Evolutionary conservation across 2,113 vertebrate genomes (phyloP).

Genomic region (Rhombomys opimus): DNA sequence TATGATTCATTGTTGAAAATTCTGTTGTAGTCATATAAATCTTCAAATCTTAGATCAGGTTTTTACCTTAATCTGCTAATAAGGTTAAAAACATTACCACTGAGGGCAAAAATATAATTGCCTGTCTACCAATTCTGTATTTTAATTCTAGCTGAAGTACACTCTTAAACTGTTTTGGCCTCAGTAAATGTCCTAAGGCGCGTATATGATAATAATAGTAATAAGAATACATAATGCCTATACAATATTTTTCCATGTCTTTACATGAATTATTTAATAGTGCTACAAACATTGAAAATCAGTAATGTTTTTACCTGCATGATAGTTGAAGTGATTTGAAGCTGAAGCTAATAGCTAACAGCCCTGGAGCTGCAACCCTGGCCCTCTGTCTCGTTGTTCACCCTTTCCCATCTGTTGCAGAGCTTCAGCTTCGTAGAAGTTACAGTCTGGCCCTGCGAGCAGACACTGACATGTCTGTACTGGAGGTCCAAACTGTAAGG

Average conservation of each 20-base stretch:
- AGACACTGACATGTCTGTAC: not conserved
- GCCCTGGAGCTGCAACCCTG: not conserved
- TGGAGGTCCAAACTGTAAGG: not conserved
- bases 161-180: not conserved
- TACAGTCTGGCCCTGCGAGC: not conserved
- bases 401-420: not conserved
- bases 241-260: not conserved
- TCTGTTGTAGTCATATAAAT: not conserved
- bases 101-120: not conserved
- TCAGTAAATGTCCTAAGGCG: not conserved
- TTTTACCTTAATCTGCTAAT: conserved; percentile 37
- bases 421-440: not conserved
- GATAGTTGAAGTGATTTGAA: not conserved
- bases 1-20: conserved; percentile 10
- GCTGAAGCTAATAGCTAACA: not conserved
- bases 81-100: not conserved
- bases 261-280: conserved; percentile 1
- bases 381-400: not conserved
- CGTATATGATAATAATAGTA: not conserved
- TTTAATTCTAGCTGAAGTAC: not conserved
- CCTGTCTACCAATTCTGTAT: not conserved
- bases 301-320: not conserved
- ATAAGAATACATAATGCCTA: not conserved
- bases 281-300: not conserved
- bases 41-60: not conserved